Evolutionary conservation across 1,140 invertebrate species (phyloP).

Genomic region (Ptiloglossa arizonensis): DNA sequence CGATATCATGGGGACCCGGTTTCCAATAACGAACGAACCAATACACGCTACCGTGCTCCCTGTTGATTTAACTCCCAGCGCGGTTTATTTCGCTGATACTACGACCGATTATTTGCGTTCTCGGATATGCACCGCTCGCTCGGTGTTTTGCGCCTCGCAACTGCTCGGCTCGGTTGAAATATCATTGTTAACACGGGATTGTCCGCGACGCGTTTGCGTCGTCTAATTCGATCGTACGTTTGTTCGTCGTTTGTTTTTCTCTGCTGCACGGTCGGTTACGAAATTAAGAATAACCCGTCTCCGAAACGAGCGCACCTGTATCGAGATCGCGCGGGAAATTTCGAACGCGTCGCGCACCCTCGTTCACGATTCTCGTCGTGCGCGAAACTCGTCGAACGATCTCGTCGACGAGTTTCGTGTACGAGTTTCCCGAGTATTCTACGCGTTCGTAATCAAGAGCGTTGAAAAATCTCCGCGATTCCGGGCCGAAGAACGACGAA

Average conservation of each 20-base stretch:
- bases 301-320: neutral
- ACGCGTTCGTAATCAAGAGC: too few relatives aligned
- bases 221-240: slow-evolving; percentile 46
- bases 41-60: neutral
- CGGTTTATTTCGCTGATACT: slow-evolving; percentile 48
- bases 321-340: too few relatives aligned
- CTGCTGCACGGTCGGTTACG: neutral
- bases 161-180: slow-evolving; percentile 39
- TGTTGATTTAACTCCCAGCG: slow-evolving; percentile 49
- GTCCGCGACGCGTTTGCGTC: slow-evolving; percentile 31
- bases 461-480: too few relatives aligned
- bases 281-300: slow-evolving; percentile 5
- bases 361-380: too few relatives aligned
- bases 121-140: slow-evolving; percentile 21
- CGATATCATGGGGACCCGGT: slow-evolving; percentile 43
- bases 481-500: neutral
- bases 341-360: too few relatives aligned
- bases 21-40: slow-evolving; percentile 24
- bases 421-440: too few relatives aligned
- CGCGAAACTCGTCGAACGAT: too few relatives aligned
- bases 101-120: slow-evolving; percentile 55
- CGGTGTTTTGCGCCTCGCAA: slow-evolving; percentile 31
- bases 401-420: too few relatives aligned
- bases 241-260: neutral
- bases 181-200: slow-evolving; percentile 37